Base-by-base conservation (phyloP, 2,888 invertebrate species). In the Diaprepes abbreviatus region DNA sequence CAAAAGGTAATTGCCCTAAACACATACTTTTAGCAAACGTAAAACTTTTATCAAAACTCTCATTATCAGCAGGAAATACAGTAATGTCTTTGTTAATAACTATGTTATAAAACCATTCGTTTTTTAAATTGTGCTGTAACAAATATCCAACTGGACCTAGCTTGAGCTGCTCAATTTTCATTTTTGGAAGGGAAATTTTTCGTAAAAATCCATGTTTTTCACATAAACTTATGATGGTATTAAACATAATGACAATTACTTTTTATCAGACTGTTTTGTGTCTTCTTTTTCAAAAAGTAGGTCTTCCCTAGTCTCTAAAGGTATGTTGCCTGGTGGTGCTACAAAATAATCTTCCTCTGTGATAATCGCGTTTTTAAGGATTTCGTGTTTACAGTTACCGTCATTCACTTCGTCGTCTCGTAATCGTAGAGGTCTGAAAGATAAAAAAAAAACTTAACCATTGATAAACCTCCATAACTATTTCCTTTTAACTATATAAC, bases 311-410 rank as follows among this genome's bases (percentile, higher is more conserved):
- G 80, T 82, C 80, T 90, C 89, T 66, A 93, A 80, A 0, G 93
- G 92, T 77, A 93, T 92, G 82, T 94, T 94, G 75, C 96, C 95
- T 12, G 92, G 92, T 6, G 97, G 97, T 28, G 94, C 93, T 10
- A 96, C 92, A 86, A 95, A 97, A 83, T 96, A 97, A 77, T 95
- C 94, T 82, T 97, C 97, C 80, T 95, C 94, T 10, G 87, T 88
- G 59, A 92, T 74, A 35, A 86, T 79, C 1, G 96, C 93, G 87
- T 95, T 94, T 71, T 85, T 87, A 64, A 96, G 82, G 70, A 97
- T 88, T 59, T 91, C 89, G 21, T 89, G 86, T 60, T 89, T 88
- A 77, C 89, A 89, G 78, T 90, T 89, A 16, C 91, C 92, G 76
- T 92, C 92, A 0, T 87, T 90, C 14, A 93, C 88, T 74, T 83